Percentiles rank a stretch among this genome's conserved stretches.
phyloP scores from a whole-genome alignment of 2,888 invertebrate genomes.

The Siphlonurus alternatus region DNA sequence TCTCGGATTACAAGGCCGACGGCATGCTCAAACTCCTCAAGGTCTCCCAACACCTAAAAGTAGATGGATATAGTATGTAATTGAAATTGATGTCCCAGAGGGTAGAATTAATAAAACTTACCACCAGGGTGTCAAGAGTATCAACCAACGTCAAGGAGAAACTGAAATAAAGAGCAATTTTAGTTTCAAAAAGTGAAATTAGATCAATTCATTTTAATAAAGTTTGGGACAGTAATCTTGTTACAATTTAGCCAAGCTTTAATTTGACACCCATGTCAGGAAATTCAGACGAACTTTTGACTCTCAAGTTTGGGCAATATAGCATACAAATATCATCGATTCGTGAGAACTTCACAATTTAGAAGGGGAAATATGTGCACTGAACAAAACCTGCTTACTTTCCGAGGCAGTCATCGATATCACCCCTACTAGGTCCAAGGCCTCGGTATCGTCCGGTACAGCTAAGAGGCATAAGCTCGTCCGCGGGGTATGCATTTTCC shows the following conservation, averaged over 20 bases:
- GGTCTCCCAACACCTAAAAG: constrained; percentile 79
- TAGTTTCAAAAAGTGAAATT: no score
- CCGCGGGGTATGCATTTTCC: constrained; percentile 92
- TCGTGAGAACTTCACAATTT: not conserved
- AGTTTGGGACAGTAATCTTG: no score
- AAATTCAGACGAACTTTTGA: no score
- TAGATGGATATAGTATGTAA: constrained; percentile 39
- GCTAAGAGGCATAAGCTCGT: constrained; percentile 93
- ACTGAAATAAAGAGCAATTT: constrained; percentile 38
- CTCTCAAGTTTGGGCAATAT: no score
- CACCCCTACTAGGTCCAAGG: constrained; percentile 78
- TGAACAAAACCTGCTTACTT: constrained; percentile 59
- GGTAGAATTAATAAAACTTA: constrained; percentile 28
- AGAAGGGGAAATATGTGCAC: not conserved
- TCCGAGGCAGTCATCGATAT: constrained; percentile 91
- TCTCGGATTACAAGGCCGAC: constrained; percentile 70
- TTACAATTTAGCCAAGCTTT: no score
- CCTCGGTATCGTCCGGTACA: constrained; percentile 87
- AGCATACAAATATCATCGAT: not conserved
- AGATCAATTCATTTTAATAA: no score
- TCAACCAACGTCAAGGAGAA: constrained; percentile 94
- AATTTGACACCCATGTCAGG: no score
- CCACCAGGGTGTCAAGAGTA: constrained; percentile 79
- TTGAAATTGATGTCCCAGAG: not conserved
- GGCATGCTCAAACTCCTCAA: constrained; percentile 86